Conservation (phyloP, 2,888 invertebrate species). For the Pristionchus fissidentatus region DNA sequence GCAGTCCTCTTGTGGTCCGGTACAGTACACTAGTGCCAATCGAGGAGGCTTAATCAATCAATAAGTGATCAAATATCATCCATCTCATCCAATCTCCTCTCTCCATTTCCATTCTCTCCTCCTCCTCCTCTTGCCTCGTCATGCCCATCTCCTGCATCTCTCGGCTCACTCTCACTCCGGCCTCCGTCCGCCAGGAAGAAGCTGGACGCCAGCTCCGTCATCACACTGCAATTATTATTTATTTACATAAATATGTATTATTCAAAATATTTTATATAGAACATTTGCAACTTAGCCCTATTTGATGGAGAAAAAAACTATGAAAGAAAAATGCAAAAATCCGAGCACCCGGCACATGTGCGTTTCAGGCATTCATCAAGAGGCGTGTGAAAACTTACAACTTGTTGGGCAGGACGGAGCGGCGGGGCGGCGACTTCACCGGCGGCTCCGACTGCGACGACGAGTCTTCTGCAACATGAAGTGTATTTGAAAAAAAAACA, state of each 20-base stretch:
- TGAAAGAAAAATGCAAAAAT: neutral
- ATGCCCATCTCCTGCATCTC: no score
- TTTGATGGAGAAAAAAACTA: neutral
- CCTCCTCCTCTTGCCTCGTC: no score
- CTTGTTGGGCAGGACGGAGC: neutral
- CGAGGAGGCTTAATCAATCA: no score
- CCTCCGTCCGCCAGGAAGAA: neutral
- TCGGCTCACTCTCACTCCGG: neutral
- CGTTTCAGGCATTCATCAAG: neutral
- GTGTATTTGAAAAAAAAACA: neutral
- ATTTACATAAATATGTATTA: no score
- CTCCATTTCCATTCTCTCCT: no score
- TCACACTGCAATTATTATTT: neutral
- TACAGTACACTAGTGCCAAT: no score
- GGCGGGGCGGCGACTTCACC: neutral
- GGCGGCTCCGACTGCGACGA: neutral
- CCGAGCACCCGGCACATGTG: no score
- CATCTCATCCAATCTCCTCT: no score
- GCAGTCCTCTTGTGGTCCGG: no score
- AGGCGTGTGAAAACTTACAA: neutral
- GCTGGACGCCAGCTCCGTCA: neutral
- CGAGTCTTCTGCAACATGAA: constrained; percentile 1
- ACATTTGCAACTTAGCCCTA: neutral
- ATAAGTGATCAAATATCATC: no score
- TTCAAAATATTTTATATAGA: no score